phyloP scores from a whole-genome alignment of 2,113 vertebrate species.

The Prunella himalayana region DNA sequence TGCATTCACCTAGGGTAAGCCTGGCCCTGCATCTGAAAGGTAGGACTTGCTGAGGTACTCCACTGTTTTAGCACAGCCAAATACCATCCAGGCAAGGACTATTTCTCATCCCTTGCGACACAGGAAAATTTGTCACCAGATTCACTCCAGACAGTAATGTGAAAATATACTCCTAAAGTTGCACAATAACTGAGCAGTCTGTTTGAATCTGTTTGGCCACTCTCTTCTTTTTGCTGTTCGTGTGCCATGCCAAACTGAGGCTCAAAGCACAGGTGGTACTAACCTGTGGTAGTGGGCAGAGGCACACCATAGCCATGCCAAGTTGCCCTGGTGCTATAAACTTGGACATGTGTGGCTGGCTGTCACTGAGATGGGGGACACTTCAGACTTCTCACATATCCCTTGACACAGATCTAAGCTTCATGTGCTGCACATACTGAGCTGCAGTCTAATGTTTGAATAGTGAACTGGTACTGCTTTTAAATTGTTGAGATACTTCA shows the following conservation, averaged over 20 bases:
- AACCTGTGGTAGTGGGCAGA: neutral
- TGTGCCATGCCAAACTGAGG: neutral
- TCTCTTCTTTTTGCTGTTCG: neutral
- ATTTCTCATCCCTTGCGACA: neutral
- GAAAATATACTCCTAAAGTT: neutral
- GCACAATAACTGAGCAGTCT: neutral
- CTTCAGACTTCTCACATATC: neutral
- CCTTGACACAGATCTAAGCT: neutral
- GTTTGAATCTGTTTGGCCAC: neutral
- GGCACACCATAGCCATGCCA: rapidly evolving
- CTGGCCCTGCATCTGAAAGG: neutral
- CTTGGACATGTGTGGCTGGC: neutral
- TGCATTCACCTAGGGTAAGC: neutral
- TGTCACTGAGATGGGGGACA: neutral
- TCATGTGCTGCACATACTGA: neutral
- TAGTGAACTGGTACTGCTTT: neutral
- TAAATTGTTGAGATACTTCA: neutral
- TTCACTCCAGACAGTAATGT: neutral
- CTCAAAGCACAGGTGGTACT: neutral
- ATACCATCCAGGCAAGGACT: neutral
- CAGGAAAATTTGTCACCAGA: neutral
- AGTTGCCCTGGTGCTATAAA: neutral
- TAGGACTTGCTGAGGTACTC: neutral
- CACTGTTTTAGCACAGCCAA: neutral
- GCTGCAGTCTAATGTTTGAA: neutral